phyloP scores from a whole-genome alignment of 2,113 vertebrate species.

The Scomber japonicus region DNA sequence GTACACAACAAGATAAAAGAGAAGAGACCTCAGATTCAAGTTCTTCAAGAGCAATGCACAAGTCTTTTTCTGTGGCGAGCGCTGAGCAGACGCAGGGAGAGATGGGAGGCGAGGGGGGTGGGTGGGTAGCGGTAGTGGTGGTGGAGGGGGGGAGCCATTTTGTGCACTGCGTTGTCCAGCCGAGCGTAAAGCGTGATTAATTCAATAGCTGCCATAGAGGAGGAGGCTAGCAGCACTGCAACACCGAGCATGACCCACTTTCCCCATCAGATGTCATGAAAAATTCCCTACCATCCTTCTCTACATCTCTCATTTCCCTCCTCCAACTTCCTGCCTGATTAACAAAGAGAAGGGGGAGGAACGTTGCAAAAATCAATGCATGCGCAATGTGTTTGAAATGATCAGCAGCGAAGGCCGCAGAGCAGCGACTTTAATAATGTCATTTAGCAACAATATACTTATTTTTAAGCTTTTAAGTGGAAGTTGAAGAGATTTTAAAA shows the following conservation, averaged over 20 bases:
- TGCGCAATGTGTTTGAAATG: background rate
- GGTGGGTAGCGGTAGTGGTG: conserved; percentile 10
- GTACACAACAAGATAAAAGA: conserved; percentile 36
- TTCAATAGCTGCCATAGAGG: conserved; percentile 93
- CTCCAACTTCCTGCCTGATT: conserved; percentile 59
- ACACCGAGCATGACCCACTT: conserved; percentile 94
- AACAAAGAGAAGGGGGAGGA: conserved; percentile 14
- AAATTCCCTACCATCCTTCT: conserved; percentile 62
- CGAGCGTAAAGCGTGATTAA: conserved; percentile 95
- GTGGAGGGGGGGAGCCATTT: conserved; percentile 70
- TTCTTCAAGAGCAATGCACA: conserved; percentile 58
- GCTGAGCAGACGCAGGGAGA: conserved; percentile 45
- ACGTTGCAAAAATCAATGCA: background rate
- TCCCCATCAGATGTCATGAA: conserved; percentile 86
- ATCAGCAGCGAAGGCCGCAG: background rate
- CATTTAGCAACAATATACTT: background rate
- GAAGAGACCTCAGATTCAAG: conserved; percentile 28
- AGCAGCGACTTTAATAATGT: background rate
- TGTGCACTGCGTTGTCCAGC: conserved; percentile 82
- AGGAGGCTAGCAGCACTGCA: conserved; percentile 89
- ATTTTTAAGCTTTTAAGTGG: background rate
- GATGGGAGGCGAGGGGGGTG: conserved; percentile 24
- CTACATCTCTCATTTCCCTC: conserved; percentile 10
- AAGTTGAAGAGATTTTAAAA: background rate
- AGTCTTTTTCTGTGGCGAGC: conserved; percentile 55